These are phyloP conservation scores for Hyla sarda DNA, from an alignment of 2,113 vertebrate genomes.

Conservation along the genomic window DNA sequence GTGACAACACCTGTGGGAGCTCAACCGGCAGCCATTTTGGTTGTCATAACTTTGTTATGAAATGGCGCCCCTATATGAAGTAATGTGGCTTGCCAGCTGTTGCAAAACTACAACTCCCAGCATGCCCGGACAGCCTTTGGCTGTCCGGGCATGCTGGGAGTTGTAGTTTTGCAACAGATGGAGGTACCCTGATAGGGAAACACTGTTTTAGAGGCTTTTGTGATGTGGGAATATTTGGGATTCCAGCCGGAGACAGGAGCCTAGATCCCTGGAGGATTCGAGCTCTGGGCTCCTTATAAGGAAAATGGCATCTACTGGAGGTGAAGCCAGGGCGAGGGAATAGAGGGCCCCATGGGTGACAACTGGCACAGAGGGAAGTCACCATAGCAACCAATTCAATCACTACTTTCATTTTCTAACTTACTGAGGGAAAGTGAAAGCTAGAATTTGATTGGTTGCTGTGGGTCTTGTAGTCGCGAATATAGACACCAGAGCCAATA, in stretches of 20 bases:
- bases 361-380: neutral
- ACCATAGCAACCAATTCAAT: neutral
- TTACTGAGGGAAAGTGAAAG: neutral
- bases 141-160: too few species aligned
- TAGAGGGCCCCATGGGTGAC: neutral
- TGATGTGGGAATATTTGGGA: conserved; percentile 44
- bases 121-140: too few species aligned
- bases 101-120: too few species aligned
- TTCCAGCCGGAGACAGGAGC: conserved; percentile 22
- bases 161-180: too few species aligned
- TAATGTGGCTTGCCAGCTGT: too few species aligned
- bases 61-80: too few species aligned
- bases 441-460: neutral
- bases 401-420: neutral
- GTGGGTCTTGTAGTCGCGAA: neutral
- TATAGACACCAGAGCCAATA: neutral
- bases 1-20: too few species aligned
- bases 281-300: conserved; percentile 13
- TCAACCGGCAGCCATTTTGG: too few species aligned
- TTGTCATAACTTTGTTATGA: too few species aligned
- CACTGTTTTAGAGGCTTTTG: neutral
- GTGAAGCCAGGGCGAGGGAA: neutral
- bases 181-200: too few species aligned
- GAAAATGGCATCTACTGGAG: neutral
- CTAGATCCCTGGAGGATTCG: neutral